phyloP scores from a whole-genome alignment of 1,140 invertebrate species.

The Luehdorfia chinensis region DNA sequence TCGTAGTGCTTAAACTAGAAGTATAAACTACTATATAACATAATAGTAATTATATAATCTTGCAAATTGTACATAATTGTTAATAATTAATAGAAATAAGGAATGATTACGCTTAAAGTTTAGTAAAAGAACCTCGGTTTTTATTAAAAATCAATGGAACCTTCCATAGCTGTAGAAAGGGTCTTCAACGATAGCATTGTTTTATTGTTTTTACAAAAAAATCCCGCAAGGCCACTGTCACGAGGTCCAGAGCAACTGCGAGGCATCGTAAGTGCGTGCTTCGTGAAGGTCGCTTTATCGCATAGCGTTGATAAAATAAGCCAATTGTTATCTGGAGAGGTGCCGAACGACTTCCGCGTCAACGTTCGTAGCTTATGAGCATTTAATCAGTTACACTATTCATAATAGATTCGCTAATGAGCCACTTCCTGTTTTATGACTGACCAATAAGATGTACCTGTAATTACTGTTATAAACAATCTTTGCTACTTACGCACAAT shows the following conservation, averaged over 20 bases:
- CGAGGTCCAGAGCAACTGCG: slow-evolving; percentile 15
- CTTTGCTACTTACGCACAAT: no score
- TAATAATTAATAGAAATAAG: no score
- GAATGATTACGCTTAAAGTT: no score
- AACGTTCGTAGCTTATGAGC: slow-evolving; percentile 44
- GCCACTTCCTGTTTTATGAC: not conserved
- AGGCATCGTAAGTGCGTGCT: slow-evolving; percentile 33
- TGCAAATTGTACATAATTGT: no score
- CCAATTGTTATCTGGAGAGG: slow-evolving; percentile 73
- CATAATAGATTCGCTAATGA: slow-evolving; percentile 5
- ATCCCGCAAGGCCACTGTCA: slow-evolving; percentile 16
- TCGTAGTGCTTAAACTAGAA: no score
- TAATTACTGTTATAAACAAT: slow-evolving; percentile 20
- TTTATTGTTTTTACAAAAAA: not conserved
- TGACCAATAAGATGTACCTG: slow-evolving; percentile 3
- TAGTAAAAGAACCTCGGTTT: no score
- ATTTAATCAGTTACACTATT: slow-evolving; percentile 21
- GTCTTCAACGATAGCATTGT: not conserved
- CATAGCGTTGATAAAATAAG: slow-evolving; percentile 62
- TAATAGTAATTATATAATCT: no score
- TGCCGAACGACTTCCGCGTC: slow-evolving; percentile 60
- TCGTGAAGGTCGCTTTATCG: slow-evolving; percentile 60
- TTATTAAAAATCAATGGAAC: no score
- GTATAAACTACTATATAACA: no score
- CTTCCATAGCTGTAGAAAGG: not conserved